Evolutionary conservation across 2,797 vertebrate genomes (phyloP).

Genomic region (Acipenser transmontanus): DNA sequence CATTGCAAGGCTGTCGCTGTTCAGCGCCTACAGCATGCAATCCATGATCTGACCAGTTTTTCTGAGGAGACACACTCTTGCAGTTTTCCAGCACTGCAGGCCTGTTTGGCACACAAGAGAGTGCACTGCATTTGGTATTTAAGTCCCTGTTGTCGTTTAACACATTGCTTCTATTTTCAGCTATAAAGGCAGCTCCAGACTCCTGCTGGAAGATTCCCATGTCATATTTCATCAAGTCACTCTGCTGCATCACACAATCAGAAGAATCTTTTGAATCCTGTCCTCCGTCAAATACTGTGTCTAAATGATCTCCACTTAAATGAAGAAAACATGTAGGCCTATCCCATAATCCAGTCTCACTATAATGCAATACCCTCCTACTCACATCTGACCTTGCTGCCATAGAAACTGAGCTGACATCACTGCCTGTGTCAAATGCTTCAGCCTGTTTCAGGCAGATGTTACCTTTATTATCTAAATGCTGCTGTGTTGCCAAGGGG

Average conservation of each 20-base stretch:
- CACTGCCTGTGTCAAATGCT: constrained; percentile 25
- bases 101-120: background rate
- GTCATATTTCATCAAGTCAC: constrained; percentile 8
- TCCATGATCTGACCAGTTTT: constrained; percentile 8
- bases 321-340: constrained; percentile 15
- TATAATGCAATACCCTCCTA: constrained; percentile 30
- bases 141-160: background rate
- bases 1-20: background rate
- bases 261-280: background rate
- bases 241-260: background rate
- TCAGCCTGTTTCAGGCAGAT: constrained; percentile 8
- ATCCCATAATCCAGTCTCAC: constrained; percentile 26
- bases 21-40: background rate
- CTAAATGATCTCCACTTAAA: constrained; percentile 6
- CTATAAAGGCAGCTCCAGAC: background rate
- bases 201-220: background rate
- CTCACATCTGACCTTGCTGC: constrained; percentile 35
- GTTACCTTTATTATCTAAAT: constrained; percentile 21
- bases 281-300: background rate
- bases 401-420: constrained; percentile 38
- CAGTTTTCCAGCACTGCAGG: constrained; percentile 2
- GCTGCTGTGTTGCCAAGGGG: constrained; percentile 10
- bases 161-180: background rate
- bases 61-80: constrained; percentile 5
- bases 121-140: background rate